phyloP scores from a whole-genome alignment of 30 jellyfish, hydroid and myxozoan species.

The Turritopsis rubra region DNA sequence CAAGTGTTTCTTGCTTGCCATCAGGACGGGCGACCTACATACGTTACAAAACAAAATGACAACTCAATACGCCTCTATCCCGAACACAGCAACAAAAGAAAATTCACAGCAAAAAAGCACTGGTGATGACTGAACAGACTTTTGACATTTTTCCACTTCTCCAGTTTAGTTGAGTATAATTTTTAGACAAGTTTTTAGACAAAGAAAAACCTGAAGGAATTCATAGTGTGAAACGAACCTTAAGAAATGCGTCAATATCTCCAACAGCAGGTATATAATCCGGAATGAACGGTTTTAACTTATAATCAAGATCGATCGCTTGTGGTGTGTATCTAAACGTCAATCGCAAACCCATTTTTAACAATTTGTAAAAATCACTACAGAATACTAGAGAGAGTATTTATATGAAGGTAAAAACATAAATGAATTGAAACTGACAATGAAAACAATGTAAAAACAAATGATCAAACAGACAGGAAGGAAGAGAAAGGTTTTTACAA shows the following conservation, averaged over 20 bases:
- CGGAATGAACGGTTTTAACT: conserved; percentile 90
- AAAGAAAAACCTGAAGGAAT: not conserved
- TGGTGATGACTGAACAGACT: not conserved
- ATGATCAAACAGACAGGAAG: not conserved
- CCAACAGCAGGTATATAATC: conserved; percentile 99
- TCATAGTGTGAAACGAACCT: conserved; percentile 74
- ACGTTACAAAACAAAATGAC: not conserved
- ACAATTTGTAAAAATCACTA: too few relatives aligned
- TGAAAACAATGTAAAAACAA: too few relatives aligned
- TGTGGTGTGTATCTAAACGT: conserved; percentile 86
- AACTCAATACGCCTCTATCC: too few relatives aligned
- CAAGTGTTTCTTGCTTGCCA: conserved; percentile 86
- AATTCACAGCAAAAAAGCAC: too few relatives aligned
- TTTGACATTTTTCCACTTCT: not conserved
- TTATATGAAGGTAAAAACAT: too few relatives aligned
- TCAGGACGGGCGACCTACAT: conserved; percentile 94
- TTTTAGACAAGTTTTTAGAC: not conserved
- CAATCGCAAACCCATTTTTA: too few relatives aligned
- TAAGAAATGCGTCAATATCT: conserved; percentile 93
- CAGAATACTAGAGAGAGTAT: too few relatives aligned
- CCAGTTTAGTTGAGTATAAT: not conserved
- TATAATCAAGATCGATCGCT: conserved; percentile 81
- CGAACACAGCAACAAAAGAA: too few relatives aligned
- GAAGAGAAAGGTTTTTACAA: not conserved
- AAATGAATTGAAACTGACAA: too few relatives aligned